These are phyloP conservation scores for Azemiops feae DNA, from an alignment of 2,113 vertebrate species.

Conservation along the genomic window DNA sequence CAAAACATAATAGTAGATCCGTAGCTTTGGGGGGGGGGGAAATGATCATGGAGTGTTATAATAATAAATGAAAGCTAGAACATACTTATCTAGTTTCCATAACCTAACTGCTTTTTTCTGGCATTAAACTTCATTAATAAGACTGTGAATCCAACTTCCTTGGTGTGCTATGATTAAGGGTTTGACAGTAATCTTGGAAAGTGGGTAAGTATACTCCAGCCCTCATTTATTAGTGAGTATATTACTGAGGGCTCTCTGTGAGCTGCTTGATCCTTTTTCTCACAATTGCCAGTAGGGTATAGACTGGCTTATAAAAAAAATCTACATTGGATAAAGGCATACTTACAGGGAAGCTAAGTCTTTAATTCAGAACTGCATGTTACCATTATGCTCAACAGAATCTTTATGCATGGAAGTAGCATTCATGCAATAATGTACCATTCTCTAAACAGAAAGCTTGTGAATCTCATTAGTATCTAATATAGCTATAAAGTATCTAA, in stretches of 20 bases:
- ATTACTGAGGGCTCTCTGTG: background rate
- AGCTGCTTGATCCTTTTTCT: background rate
- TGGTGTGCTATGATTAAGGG: background rate
- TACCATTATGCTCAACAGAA: background rate
- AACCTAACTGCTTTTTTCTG: background rate
- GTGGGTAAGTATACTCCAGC: background rate
- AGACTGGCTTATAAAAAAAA: background rate
- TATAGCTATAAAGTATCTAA: background rate
- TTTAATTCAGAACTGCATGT: background rate
- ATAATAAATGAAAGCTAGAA: background rate
- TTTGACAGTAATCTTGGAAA: background rate
- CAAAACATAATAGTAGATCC: background rate
- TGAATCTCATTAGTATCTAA: background rate
- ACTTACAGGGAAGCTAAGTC: background rate
- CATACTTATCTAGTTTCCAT: background rate
- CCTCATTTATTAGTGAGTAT: background rate
- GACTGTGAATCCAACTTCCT: background rate
- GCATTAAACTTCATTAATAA: background rate
- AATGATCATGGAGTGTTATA: background rate
- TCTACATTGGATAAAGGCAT: background rate
- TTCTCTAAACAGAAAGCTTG: conserved; percentile 1
- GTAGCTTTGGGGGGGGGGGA: background rate
- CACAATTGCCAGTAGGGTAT: background rate
- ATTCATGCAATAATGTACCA: background rate
- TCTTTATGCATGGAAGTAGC: conserved; percentile 9